Percentiles rank a stretch among this genome's conserved stretches.
Conservation (phyloP, 2,888 invertebrate species). For the Odontothrips loti region DNA sequence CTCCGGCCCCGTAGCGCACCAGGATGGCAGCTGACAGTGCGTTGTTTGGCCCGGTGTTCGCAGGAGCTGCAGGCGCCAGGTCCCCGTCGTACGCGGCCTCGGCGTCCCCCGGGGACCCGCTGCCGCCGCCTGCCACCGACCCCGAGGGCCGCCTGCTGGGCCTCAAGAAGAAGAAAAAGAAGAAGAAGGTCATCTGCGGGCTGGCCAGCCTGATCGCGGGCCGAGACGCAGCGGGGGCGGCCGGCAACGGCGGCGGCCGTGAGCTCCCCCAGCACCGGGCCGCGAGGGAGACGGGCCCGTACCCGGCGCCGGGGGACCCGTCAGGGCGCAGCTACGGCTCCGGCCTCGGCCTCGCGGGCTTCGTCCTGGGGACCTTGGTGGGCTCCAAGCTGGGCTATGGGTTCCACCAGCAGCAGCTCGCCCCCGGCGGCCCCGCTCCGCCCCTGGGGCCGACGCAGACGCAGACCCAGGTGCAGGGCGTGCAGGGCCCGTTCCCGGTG, state of each 20-base stretch:
- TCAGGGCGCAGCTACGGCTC: not conserved
- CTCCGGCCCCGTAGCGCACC: too few relatives aligned
- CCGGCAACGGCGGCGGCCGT: not conserved
- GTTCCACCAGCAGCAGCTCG: not conserved
- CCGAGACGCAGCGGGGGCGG: slow-evolving; percentile 2
- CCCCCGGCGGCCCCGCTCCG: not conserved
- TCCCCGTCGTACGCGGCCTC: not conserved
- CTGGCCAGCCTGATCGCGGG: slow-evolving; percentile 3
- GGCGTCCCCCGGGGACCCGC: not conserved
- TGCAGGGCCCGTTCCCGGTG: not conserved
- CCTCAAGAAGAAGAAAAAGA: slow-evolving; percentile 6
- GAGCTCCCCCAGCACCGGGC: not conserved
- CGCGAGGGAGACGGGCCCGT: not conserved
- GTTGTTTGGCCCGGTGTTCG: not conserved
- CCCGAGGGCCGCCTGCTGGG: not conserved
- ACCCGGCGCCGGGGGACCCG: not conserved
- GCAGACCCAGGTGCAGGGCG: not conserved
- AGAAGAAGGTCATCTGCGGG: not conserved
- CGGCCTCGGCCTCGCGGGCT: not conserved
- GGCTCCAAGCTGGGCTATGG: slow-evolving; percentile 19
- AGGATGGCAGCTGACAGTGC: not conserved
- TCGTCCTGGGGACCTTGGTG: not conserved
- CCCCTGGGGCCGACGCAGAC: not conserved
- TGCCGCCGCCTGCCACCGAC: not conserved
- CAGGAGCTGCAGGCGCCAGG: too few relatives aligned